These are phyloP conservation scores for Tachyglossus aculeatus DNA, from an alignment of 2,797 vertebrate genomes.

Conservation along the genomic window DNA sequence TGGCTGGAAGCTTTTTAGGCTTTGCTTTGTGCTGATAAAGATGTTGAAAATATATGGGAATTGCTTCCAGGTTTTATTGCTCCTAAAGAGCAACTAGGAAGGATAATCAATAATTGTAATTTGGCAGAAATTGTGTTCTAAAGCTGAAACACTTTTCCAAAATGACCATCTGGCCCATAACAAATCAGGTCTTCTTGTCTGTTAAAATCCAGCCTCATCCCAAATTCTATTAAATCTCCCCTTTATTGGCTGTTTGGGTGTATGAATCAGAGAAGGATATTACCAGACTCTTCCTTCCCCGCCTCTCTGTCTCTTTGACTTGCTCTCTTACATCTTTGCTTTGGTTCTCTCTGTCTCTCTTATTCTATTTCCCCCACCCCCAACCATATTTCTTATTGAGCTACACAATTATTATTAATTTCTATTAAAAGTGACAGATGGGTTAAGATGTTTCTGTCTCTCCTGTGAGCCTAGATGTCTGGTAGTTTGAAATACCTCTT, in stretches of 20 bases:
- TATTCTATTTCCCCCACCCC: not conserved
- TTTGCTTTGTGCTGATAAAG: too few species aligned
- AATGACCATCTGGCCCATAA: not conserved
- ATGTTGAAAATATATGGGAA: too few species aligned
- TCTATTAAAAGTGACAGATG: too few species aligned
- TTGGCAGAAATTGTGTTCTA: not conserved
- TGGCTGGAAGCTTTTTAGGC: too few species aligned
- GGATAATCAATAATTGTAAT: not conserved
- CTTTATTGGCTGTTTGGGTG: too few species aligned
- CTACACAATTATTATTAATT: too few species aligned
- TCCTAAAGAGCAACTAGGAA: not conserved
- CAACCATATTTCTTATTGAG: too few species aligned
- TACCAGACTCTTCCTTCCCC: accelerated
- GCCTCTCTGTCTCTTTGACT: not conserved
- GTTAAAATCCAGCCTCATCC: not conserved
- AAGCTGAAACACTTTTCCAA: not conserved
- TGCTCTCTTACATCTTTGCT: too few species aligned
- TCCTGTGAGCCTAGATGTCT: too few species aligned
- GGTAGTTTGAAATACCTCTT: too few species aligned
- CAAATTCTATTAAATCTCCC: not conserved
- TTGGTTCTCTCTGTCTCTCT: not conserved
- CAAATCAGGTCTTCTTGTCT: not conserved
- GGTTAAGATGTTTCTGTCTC: not conserved
- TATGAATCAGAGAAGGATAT: not conserved
- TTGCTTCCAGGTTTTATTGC: too few species aligned